phyloP scores from a whole-genome alignment of 2,888 invertebrate genomes.

The Idaea dimidiata region DNA sequence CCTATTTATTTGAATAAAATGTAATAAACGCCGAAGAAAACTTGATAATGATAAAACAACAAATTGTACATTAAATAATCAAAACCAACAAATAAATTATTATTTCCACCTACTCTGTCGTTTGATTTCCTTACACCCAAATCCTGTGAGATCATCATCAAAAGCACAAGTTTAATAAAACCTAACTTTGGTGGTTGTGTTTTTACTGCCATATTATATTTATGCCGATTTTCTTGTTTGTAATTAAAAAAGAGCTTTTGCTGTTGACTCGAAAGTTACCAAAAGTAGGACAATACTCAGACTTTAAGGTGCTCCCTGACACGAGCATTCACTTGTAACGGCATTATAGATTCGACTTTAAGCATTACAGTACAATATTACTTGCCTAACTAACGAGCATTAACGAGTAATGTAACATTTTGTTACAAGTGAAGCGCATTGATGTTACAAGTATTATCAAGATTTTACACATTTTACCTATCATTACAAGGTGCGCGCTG shows the following conservation, averaged over 20 bases:
- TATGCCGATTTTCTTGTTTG: no score
- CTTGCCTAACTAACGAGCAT: no score
- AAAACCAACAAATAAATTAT: constrained; percentile 29
- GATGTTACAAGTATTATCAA: no score
- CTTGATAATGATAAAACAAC: constrained; percentile 4
- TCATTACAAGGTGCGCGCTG: no score
- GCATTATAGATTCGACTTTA: no score
- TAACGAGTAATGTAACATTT: no score
- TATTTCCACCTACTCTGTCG: constrained; percentile 37
- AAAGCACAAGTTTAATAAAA: not conserved
- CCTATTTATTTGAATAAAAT: not conserved
- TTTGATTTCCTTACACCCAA: constrained; percentile 39
- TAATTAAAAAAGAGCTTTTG: not conserved
- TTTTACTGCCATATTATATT: no score
- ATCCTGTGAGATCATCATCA: not conserved
- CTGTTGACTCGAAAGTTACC: not conserved
- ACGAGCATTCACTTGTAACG: no score
- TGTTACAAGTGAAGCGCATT: no score
- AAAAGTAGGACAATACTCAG: not conserved
- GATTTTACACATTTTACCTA: no score
- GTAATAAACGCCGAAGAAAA: not conserved
- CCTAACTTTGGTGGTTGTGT: not conserved
- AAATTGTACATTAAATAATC: constrained; percentile 8
- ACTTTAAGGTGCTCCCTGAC: no score
- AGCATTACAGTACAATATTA: no score